A percentile compares a stretch with the other conserved stretches of the same genome.
phyloP scores from a whole-genome alignment of 2,113 vertebrate species.

The Boulengeromyrus knoepffleri region DNA sequence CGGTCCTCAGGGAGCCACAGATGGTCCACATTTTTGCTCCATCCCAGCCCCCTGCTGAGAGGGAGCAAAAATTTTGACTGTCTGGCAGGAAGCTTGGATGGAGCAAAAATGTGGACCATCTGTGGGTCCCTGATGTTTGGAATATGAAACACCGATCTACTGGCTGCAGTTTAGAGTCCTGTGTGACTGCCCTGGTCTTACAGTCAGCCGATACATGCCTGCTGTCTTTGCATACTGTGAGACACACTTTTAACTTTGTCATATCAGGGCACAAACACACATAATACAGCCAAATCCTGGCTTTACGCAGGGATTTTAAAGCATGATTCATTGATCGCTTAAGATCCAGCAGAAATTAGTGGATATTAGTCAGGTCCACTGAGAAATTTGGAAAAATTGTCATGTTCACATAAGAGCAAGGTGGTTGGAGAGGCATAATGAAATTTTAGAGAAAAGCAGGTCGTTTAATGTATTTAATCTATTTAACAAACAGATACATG shows the following conservation, averaged over 20 bases:
- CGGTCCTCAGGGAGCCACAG: neutral
- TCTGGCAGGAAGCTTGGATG: neutral
- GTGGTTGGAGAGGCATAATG: neutral
- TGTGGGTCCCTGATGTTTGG: neutral
- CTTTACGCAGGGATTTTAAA: conserved; percentile 38
- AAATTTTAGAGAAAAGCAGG: neutral
- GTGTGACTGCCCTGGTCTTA: neutral
- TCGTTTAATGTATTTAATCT: neutral
- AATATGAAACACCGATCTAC: neutral
- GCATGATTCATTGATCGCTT: conserved; percentile 32
- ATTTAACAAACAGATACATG: neutral
- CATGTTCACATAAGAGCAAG: neutral
- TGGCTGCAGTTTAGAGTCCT: neutral
- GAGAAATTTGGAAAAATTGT: conserved; percentile 26
- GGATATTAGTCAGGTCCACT: conserved; percentile 30
- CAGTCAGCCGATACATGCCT: neutral
- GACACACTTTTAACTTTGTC: conserved; percentile 6
- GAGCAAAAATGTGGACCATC: neutral
- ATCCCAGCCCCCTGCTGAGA: neutral
- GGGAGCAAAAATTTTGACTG: neutral
- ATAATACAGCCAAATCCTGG: conserved; percentile 30
- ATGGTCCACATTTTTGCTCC: neutral
- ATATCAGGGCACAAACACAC: conserved; percentile 21
- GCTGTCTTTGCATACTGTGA: neutral
- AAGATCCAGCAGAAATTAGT: conserved; percentile 41